Percentiles rank a stretch among this genome's conserved stretches.
These are phyloP conservation scores for Aricia agestis DNA, from an alignment of 1,140 invertebrate genomes.

Conservation along the genomic window DNA sequence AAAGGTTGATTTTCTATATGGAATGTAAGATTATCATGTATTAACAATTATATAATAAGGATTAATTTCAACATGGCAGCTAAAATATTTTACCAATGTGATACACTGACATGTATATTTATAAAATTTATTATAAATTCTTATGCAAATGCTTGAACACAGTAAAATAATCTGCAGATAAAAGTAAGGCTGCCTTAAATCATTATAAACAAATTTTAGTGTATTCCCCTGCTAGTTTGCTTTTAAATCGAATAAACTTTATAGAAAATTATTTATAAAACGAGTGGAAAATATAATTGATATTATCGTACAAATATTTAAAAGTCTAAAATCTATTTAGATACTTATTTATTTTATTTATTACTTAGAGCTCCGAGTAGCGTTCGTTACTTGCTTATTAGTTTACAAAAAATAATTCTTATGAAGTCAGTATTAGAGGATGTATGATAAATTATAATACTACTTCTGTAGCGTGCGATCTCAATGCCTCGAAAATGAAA, in stretches of 20 bases:
- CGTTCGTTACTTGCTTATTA: not conserved
- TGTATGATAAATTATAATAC: not conserved
- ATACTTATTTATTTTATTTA: constrained; percentile 1
- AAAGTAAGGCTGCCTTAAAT: not conserved
- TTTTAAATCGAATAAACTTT: not conserved
- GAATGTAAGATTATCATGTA: not conserved
- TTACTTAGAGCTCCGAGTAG: not conserved
- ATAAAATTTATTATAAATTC: not conserved
- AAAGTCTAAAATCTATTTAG: constrained; percentile 9
- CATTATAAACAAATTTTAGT: not conserved
- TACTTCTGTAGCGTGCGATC: not conserved
- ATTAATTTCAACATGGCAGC: not conserved
- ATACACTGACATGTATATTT: not conserved
- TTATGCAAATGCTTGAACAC: not conserved
- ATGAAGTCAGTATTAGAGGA: constrained; percentile 12
- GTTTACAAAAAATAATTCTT: constrained; percentile 1
- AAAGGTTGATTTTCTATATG: not conserved
- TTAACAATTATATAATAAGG: not conserved
- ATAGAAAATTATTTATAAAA: constrained; percentile 10
- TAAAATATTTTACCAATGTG: not conserved
- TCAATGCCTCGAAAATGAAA: constrained; percentile 11
- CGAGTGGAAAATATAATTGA: not conserved
- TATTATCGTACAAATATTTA: constrained; percentile 14
- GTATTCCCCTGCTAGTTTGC: not conserved
- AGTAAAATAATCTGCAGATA: not conserved